Evolutionary conservation across 2,888 invertebrate species (phyloP).

Genomic region (Lepidochrysops patricia): DNA sequence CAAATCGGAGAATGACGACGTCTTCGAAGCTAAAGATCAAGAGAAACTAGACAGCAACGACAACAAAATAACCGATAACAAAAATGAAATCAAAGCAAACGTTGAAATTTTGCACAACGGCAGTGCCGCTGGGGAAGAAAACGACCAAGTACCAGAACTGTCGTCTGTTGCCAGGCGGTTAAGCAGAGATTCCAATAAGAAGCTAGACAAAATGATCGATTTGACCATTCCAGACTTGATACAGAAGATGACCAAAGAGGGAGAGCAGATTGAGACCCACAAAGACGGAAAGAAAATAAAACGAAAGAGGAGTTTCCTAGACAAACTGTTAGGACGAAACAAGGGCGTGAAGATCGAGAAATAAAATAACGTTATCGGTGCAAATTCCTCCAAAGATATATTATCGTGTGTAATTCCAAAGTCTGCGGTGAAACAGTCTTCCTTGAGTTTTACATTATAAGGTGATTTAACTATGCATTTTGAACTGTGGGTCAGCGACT

Average conservation of each 20-base stretch:
- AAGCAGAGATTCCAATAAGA: constrained; percentile 46
- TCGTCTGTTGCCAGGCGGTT: constrained; percentile 44
- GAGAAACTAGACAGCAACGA: constrained; percentile 25
- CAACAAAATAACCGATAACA: constrained; percentile 23
- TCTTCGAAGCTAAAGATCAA: constrained; percentile 44
- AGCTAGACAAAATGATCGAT: constrained; percentile 44
- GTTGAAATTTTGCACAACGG: constrained; percentile 44
- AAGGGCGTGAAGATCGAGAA: constrained; percentile 38
- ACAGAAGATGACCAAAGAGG: constrained; percentile 57
- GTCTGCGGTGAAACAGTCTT: neutral
- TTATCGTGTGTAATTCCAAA: constrained; percentile 11
- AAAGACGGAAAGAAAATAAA: constrained; percentile 55
- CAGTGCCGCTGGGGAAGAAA: constrained; percentile 40
- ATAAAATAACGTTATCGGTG: constrained; percentile 39
- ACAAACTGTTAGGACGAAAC: constrained; percentile 63
- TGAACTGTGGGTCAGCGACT: constrained; percentile 4
- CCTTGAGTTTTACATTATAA: constrained; percentile 6
- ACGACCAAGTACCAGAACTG: constrained; percentile 56
- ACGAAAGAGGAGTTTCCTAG: constrained; percentile 65
- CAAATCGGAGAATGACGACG: constrained; percentile 49
- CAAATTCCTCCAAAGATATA: constrained; percentile 58
- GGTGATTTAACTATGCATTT: constrained; percentile 10
- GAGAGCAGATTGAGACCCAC: constrained; percentile 46
- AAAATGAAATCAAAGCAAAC: constrained; percentile 30
- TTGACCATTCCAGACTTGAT: constrained; percentile 58